These are phyloP conservation scores for Oryctolagus cuniculus DNA, from an alignment of 2,113 vertebrate species.

Conservation along the genomic window mOryCun1.1 NC_091432.1:184085001-184085500, in stretches of 20 bases:
- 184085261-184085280: not conserved
- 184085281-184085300: slow-evolving; percentile 23
- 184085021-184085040: too few relatives aligned
- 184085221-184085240: too few relatives aligned
- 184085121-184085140: too few relatives aligned
- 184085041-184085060: too few relatives aligned
- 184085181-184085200: too few relatives aligned
- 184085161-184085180: too few relatives aligned
- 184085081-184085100: too few relatives aligned
- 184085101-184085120: too few relatives aligned
- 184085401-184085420: not conserved
- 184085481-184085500: not conserved
- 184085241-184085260: not conserved
- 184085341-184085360: slow-evolving; percentile 18
- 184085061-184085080: too few relatives aligned
- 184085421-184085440: not conserved
- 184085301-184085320: not conserved
- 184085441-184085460: not conserved
- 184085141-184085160: too few relatives aligned
- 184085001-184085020: too few relatives aligned
- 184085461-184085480: not conserved
- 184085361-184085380: slow-evolving; percentile 23
- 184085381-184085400: slow-evolving; percentile 42
- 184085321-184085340: slow-evolving; percentile 5
- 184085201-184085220: too few relatives aligned